These are phyloP conservation scores for Vanacampus margaritifer DNA, from an alignment of 2,113 vertebrate species.

Conservation along the genomic window DNA sequence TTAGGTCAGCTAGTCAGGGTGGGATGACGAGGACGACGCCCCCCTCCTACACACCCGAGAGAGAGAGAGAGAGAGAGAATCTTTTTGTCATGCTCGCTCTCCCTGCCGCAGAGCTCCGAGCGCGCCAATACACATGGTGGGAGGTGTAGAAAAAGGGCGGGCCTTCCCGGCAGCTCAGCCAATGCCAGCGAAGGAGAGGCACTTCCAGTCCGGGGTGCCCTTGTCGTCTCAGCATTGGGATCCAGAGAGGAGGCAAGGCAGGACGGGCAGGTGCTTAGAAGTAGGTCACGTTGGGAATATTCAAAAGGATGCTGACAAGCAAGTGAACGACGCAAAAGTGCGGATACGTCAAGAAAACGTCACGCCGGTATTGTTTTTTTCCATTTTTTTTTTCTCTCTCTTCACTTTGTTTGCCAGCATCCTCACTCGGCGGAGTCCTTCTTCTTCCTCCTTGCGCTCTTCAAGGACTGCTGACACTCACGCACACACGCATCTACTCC, in stretches of 20 bases:
- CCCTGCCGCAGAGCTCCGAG: constrained; percentile 52
- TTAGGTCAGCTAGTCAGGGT: not conserved
- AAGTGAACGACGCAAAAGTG: constrained; percentile 26
- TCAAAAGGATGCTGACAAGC: not conserved
- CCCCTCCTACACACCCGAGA: constrained; percentile 16
- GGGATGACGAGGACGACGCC: constrained; percentile 10
- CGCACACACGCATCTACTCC: not conserved
- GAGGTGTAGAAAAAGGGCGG: constrained; percentile 46
- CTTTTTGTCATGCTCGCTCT: constrained; percentile 42
- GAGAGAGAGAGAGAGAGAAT: constrained; percentile 5
- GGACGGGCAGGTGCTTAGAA: constrained; percentile 42
- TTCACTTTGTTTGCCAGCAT: constrained; percentile 15
- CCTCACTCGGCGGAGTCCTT: constrained; percentile 32
- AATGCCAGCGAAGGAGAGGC: constrained; percentile 61
- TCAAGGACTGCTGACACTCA: constrained; percentile 18
- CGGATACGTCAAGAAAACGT: constrained; percentile 3
- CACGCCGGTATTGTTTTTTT: constrained; percentile 4
- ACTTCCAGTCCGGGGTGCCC: constrained; percentile 52
- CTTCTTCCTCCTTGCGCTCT: constrained; percentile 18
- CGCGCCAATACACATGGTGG: constrained; percentile 45
- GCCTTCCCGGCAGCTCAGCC: constrained; percentile 31
- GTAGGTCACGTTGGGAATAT: not conserved
- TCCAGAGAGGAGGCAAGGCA: constrained; percentile 36
- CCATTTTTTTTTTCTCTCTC: constrained; percentile 9
- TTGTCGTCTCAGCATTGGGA: constrained; percentile 57